Percentiles rank a stretch among this genome's conserved stretches.
phyloP scores from a whole-genome alignment of 2,113 vertebrate species.

The Myotis yumanensis region DNA sequence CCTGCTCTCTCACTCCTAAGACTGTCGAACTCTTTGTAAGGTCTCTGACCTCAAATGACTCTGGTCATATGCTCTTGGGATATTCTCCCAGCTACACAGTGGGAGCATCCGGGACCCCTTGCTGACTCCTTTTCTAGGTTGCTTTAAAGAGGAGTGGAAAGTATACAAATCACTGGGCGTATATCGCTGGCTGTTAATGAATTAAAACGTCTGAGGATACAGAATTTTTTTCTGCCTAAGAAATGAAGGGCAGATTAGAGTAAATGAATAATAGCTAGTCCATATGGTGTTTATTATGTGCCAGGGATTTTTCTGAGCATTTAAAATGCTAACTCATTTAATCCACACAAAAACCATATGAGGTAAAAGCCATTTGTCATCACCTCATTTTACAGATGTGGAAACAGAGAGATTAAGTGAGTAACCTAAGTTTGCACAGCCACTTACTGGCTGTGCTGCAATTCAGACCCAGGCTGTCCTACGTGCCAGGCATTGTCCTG shows the following conservation, averaged over 20 bases:
- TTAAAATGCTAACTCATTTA: slow-evolving; percentile 3
- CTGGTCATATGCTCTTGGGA: not conserved
- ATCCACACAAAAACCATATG: not conserved
- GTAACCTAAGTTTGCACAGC: not conserved
- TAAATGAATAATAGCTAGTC: not conserved
- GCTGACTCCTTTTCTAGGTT: not conserved
- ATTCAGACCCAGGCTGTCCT: not conserved
- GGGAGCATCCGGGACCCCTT: not conserved
- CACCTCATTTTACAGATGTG: not conserved
- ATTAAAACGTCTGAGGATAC: not conserved
- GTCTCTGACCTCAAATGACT: not conserved
- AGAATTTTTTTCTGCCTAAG: not conserved
- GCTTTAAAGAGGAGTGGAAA: not conserved
- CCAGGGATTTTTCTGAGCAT: not conserved
- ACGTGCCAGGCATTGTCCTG: not conserved
- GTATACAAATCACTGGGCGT: not conserved
- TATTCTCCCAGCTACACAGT: not conserved
- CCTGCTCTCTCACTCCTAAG: not conserved
- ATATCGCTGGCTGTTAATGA: not conserved
- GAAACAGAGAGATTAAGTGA: not conserved
- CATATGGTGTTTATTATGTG: not conserved
- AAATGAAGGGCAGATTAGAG: not conserved
- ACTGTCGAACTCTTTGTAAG: not conserved
- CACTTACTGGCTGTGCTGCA: not conserved
- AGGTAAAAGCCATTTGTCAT: not conserved